Percentiles rank a stretch among this genome's conserved stretches.
These are phyloP conservation scores for Helicoverpa armigera DNA, from an alignment of 1,140 invertebrate species.

Conservation along the genomic window DNA sequence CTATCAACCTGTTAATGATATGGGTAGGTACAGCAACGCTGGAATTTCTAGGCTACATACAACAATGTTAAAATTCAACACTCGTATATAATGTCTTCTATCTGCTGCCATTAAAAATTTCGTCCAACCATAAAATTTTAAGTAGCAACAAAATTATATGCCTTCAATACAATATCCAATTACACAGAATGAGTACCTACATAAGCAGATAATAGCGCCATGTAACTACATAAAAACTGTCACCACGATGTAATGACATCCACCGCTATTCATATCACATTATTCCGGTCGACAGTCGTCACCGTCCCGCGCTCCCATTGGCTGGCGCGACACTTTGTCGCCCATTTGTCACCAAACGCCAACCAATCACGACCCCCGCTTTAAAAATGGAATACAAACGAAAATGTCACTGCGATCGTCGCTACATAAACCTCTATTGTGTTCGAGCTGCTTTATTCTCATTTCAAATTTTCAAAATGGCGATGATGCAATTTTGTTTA, in stretches of 20 bases:
- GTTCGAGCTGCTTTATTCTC: slow-evolving; percentile 38
- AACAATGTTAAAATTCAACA: too few species aligned
- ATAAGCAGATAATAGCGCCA: slow-evolving; percentile 18
- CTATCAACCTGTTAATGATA: not conserved
- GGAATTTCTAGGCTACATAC: too few species aligned
- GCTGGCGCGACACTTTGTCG: slow-evolving; percentile 71
- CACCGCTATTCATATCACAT: slow-evolving; percentile 60
- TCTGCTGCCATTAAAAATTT: too few species aligned
- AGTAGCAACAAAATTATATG: too few species aligned
- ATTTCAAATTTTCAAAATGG: slow-evolving; percentile 55
- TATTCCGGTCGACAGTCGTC: slow-evolving; percentile 50
- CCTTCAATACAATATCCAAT: too few species aligned
- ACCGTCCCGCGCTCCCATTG: slow-evolving; percentile 64
- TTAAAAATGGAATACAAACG: slow-evolving; percentile 74
- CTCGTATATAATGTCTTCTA: too few species aligned
- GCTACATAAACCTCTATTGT: slow-evolving; percentile 66
- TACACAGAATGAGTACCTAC: not conserved
- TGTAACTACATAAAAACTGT: slow-evolving; percentile 52
- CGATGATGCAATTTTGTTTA: slow-evolving; percentile 5
- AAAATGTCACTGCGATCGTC: slow-evolving; percentile 73
- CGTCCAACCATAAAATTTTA: too few species aligned
- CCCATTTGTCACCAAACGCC: slow-evolving; percentile 82
- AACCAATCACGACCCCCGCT: slow-evolving; percentile 68
- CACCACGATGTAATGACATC: slow-evolving; percentile 57
- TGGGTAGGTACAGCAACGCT: not conserved